A percentile compares a stretch with the other conserved stretches of the same genome.
These are phyloP conservation scores for Zelostemma sp. DNA, from an alignment of 1,140 invertebrate genomes.

Conservation along the genomic window DNA sequence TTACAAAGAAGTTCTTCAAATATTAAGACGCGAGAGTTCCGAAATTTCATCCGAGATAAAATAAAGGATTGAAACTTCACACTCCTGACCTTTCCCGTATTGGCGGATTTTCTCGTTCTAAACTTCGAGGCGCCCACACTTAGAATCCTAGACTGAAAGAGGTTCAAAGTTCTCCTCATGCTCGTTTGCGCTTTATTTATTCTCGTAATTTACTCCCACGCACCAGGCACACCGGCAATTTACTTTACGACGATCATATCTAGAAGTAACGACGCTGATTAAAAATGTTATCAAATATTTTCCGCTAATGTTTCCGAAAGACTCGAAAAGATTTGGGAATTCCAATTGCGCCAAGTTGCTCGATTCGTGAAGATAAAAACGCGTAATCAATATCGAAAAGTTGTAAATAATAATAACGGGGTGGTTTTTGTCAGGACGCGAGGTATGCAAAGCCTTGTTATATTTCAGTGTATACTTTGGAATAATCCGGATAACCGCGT, in stretches of 20 bases:
- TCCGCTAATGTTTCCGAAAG: background rate
- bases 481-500: constrained; percentile 59
- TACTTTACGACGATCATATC: constrained; percentile 62
- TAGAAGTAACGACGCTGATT: no score
- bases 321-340: background rate
- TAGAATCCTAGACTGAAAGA: constrained; percentile 52
- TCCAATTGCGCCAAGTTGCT: no score
- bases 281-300: no score
- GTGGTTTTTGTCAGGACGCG: no score
- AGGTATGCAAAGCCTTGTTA: constrained; percentile 30
- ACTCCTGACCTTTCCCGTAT: constrained; percentile 10
- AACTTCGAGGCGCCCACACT: constrained; percentile 53
- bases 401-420: background rate
- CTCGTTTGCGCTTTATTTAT: constrained; percentile 64
- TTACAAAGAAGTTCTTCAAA: no score
- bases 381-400: background rate
- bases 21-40: background rate
- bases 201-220: constrained; percentile 64
- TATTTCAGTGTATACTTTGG: constrained; percentile 42
- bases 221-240: constrained; percentile 51
- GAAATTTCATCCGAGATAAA: no score
- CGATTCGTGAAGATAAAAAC: no score
- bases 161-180: constrained; percentile 55
- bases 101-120: constrained; percentile 34
- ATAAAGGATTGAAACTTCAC: background rate